phyloP scores from a whole-genome alignment of 2,113 vertebrate species.

The Ptyas mucosa region DNA sequence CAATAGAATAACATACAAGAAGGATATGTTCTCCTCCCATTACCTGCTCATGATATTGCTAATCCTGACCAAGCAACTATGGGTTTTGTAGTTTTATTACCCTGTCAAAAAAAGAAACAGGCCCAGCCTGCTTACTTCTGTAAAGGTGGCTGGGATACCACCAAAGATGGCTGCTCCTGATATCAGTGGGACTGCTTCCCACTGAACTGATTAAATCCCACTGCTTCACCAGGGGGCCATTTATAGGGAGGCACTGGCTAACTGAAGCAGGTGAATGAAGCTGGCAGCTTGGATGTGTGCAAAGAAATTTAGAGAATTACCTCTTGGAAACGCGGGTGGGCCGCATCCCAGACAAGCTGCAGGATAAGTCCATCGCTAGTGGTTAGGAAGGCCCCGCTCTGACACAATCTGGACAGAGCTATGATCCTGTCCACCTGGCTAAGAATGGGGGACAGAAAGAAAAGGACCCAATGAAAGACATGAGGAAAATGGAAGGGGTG shows the following conservation, averaged over 20 bases:
- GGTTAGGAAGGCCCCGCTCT: slow-evolving; percentile 84
- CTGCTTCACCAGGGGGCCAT: not conserved
- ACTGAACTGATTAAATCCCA: not conserved
- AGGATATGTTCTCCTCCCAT: not conserved
- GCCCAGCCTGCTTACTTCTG: not conserved
- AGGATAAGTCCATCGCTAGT: slow-evolving; percentile 83
- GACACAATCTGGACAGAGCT: slow-evolving; percentile 80
- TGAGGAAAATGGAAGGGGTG: not conserved
- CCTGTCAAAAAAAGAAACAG: not conserved
- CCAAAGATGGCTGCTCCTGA: not conserved
- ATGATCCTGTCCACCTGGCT: slow-evolving; percentile 88
- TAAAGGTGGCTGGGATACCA: not conserved
- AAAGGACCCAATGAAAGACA: not conserved
- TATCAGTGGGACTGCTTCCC: not conserved
- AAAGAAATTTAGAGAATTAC: slow-evolving; percentile 41
- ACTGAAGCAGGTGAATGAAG: not conserved
- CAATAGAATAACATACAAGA: not conserved
- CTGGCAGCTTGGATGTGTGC: not conserved
- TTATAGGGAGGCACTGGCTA: not conserved
- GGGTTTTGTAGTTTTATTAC: not conserved
- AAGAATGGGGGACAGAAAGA: not conserved
- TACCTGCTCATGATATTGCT: not conserved
- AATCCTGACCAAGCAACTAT: not conserved
- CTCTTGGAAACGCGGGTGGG: slow-evolving; percentile 84
- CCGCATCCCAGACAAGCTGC: slow-evolving; percentile 80